Evolutionary conservation across 2,888 invertebrate genomes (phyloP).

Genomic region (Plebejus melissa): DNA sequence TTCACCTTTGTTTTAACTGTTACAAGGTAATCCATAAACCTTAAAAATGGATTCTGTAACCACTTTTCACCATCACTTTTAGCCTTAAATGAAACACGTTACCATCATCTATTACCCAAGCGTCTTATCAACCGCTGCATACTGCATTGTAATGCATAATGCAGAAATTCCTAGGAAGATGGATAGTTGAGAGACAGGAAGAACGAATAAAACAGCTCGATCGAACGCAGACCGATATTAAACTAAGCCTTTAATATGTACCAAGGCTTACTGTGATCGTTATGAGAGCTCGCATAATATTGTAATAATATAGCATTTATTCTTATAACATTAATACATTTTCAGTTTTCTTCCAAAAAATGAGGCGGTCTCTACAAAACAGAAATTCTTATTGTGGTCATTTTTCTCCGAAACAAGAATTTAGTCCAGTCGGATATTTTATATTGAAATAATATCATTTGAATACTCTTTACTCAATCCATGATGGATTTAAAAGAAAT

Average conservation of each 20-base stretch:
- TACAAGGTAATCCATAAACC: not conserved
- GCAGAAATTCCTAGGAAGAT: constrained; percentile 8
- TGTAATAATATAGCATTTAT: too few species aligned
- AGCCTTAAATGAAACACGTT: not conserved
- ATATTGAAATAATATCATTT: not conserved
- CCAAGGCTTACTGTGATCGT: not conserved
- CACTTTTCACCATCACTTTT: not conserved
- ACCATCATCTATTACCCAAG: constrained; percentile 10
- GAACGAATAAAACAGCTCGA: not conserved
- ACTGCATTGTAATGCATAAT: constrained; percentile 3
- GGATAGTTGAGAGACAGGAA: not conserved
- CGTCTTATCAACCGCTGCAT: constrained; percentile 5
- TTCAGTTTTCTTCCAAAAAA: too few species aligned
- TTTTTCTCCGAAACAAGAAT: not conserved
- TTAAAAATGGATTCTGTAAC: not conserved
- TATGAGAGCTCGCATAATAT: not conserved
- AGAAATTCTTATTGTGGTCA: too few species aligned
- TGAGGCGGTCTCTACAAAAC: too few species aligned
- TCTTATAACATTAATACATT: too few species aligned
- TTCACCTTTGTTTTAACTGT: not conserved
- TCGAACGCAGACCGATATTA: not conserved
- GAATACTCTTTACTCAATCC: not conserved
- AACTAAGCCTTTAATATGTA: not conserved
- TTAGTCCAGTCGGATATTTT: too few species aligned
- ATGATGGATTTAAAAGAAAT: not conserved